These are phyloP conservation scores for Oscheius sp. DNA, from an alignment of 2,888 invertebrate genomes.

Conservation along the genomic window DNA sequence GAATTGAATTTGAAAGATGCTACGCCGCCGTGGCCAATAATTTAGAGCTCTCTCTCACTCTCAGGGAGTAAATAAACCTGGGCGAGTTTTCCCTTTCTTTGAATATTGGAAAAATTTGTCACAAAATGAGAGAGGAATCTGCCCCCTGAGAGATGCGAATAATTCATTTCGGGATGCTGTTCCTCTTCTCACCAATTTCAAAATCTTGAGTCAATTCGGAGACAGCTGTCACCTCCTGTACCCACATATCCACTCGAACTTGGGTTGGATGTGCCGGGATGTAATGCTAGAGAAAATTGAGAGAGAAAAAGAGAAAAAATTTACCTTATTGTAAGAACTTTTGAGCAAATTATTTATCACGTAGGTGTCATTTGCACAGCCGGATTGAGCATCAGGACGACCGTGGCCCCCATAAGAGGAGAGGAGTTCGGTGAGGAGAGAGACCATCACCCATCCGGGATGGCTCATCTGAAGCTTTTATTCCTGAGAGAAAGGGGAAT, in stretches of 20 bases:
- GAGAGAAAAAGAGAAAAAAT: neutral
- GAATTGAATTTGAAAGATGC: conserved; percentile 14
- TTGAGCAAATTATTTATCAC: conserved; percentile 67
- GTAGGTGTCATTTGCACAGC: conserved; percentile 69
- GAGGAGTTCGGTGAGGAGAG: conserved; percentile 68
- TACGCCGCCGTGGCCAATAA: conserved; percentile 9
- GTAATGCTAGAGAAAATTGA: conserved; percentile 55
- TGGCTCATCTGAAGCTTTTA: conserved; percentile 62
- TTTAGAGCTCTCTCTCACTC: neutral
- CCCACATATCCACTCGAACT: conserved; percentile 69
- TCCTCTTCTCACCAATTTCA: conserved; percentile 60
- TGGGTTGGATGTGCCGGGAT: conserved; percentile 68
- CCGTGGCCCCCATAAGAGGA: conserved; percentile 56
- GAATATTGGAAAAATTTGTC: neutral
- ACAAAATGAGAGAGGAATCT: neutral
- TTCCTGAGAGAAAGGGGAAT: neutral
- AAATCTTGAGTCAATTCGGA: conserved; percentile 70
- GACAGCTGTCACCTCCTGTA: conserved; percentile 70
- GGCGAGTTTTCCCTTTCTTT: neutral
- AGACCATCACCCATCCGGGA: conserved; percentile 70
- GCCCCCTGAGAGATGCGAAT: conserved; percentile 5
- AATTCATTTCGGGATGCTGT: neutral
- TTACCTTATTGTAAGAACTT: conserved; percentile 64
- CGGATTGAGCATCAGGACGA: conserved; percentile 32
- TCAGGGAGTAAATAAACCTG: neutral